A percentile compares a stretch with the other conserved stretches of the same genome.
Evolutionary conservation across 1,140 invertebrate genomes (phyloP).

Genomic region (Hermatobates lingyangjiaoensis): DNA sequence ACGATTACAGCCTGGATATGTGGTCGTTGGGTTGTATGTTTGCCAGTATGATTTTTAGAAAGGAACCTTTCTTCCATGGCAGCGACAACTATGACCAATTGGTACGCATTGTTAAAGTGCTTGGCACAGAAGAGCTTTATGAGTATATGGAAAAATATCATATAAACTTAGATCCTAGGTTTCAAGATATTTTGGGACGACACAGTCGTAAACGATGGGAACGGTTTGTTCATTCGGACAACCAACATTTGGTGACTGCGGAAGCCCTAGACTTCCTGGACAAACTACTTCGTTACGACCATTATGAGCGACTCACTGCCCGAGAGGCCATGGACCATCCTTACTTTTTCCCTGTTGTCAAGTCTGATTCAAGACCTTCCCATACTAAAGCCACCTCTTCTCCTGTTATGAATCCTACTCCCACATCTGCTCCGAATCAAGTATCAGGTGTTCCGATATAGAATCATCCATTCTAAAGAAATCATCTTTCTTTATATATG

Average conservation of each 20-base stretch:
- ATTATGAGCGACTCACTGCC: conserved; percentile 93
- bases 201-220: conserved; percentile 99
- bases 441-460: not conserved
- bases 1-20: conserved; percentile 98
- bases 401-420: conserved; percentile 1
- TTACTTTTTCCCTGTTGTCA: conserved; percentile 49
- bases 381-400: not conserved
- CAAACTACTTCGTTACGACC: conserved; percentile 96
- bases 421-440: not conserved
- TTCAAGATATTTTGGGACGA: conserved; percentile 20
- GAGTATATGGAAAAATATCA: conserved; percentile 99
- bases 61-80: conserved; percentile 99
- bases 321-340: conserved; percentile 98
- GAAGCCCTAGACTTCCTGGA: conserved; percentile 98
- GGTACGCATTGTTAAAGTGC: conserved; percentile 96
- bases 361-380: not conserved
- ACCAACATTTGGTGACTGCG: conserved; percentile 93
- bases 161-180: conserved; percentile 80
- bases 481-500: no score
- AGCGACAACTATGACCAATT: conserved; percentile 99
- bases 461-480: no score
- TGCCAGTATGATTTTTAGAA: conserved; percentile 99
- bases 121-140: conserved; percentile 97
- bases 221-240: conserved; percentile 96
- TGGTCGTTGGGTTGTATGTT: conserved; percentile 99